phyloP scores from a whole-genome alignment of 2,113 vertebrate genomes.

The Pedetes capensis region DNA sequence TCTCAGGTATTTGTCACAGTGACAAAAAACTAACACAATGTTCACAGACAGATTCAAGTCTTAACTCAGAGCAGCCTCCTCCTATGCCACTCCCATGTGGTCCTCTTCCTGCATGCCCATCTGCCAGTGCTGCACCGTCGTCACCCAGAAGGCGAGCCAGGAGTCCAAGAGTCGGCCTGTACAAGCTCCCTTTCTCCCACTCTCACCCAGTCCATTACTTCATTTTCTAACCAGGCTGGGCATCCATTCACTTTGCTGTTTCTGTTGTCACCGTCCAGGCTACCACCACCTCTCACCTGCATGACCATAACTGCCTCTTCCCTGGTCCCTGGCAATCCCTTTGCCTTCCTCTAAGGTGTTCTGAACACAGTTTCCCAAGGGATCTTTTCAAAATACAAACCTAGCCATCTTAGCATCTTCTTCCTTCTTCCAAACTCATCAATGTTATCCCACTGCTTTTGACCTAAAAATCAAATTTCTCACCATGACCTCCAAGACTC shows the following conservation, averaged over 20 bases:
- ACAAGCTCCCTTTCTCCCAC: not conserved
- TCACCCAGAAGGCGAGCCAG: not conserved
- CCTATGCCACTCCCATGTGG: not conserved
- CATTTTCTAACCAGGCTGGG: not conserved
- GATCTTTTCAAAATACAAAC: slow-evolving; percentile 21
- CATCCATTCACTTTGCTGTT: not conserved
- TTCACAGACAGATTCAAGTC: not conserved
- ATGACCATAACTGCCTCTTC: not conserved
- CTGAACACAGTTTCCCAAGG: not conserved
- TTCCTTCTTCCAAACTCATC: not conserved
- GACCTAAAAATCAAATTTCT: not conserved
- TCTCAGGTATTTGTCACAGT: not conserved
- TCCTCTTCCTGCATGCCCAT: not conserved
- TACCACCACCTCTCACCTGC: not conserved
- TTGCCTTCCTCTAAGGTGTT: not conserved
- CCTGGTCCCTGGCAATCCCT: not conserved
- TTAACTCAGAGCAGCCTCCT: not conserved
- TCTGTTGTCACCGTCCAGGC: not conserved
- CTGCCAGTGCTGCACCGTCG: not conserved
- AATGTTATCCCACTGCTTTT: not conserved
- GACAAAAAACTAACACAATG: not conserved
- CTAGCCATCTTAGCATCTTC: not conserved
- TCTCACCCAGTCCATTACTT: not conserved
- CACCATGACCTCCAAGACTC: not conserved
- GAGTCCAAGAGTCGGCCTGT: not conserved